Conservation (phyloP, 2,797 vertebrate genomes). For the Tenualosa thibaudeaui region DNA sequence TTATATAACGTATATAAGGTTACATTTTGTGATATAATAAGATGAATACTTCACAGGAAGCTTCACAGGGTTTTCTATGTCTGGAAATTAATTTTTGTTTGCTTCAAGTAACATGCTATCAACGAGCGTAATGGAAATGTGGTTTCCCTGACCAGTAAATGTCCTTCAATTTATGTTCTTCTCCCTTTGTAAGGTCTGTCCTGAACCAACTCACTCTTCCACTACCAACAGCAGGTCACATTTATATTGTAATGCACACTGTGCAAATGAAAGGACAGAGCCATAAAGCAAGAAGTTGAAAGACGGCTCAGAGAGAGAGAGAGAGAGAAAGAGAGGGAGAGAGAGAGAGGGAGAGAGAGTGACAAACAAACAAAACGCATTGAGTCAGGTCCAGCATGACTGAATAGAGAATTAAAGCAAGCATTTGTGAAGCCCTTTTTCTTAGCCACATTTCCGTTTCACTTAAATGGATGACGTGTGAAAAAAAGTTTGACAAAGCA, state of each 20-base stretch:
- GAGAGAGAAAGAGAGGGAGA: conserved; percentile 7
- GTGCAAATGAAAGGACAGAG: background rate
- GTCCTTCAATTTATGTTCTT: background rate
- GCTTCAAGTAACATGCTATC: background rate
- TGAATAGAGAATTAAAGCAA: background rate
- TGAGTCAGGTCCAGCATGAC: conserved; percentile 13
- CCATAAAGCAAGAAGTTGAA: background rate
- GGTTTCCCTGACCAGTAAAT: background rate
- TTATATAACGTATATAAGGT: background rate
- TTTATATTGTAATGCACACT: background rate
- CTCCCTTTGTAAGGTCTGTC: background rate
- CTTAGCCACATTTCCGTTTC: conserved; percentile 4
- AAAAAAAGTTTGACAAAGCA: conserved; percentile 16
- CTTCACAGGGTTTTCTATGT: background rate
- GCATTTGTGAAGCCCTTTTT: conserved; percentile 14
- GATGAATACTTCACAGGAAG: background rate
- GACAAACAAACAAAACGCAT: conserved; percentile 2
- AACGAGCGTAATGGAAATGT: background rate
- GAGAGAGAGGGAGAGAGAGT: conserved; percentile 12
- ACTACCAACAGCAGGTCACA: background rate
- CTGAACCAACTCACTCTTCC: background rate
- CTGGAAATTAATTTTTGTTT: background rate
- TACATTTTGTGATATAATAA: background rate
- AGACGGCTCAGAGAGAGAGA: background rate
- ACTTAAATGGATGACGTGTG: background rate